Evolutionary conservation across 2,113 vertebrate genomes (phyloP), one percentile per base, ranked within the genome.

Genomic region (Psittacus erithacus): DNA sequence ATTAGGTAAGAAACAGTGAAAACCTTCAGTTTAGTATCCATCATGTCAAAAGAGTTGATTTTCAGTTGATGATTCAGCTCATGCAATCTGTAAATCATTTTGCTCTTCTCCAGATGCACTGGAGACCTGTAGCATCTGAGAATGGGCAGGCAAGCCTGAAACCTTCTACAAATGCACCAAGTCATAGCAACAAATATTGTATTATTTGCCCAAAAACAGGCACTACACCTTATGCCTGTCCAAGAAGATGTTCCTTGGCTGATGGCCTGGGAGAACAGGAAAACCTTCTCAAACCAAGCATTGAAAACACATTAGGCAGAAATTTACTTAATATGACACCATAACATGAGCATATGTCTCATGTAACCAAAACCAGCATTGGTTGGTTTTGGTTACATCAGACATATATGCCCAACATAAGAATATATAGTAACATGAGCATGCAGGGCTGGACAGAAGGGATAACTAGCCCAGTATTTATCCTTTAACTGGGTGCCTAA

Each of bases 291-390:
- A 74, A 91, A 74, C 27, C 23, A 81, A 60, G 25, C 25, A 52
- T 0, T 50, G 41, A 39, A 77, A 53, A 70, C 2, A 43, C 7
- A 62, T 59, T 27, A 68, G 20, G 19, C 46, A 92, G 60, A 86
- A 52, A 52, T 84, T 64, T 71, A n/a, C 4, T 64, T 27, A 16
- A 18, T 11, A 4, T 29, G n/a, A 49, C 11, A 52, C 31, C 7
- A 19, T 0, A 0, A 43, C 24, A 31, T 7, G 8, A n/a, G 18
- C 13, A 6, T 23, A 67, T 0, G 0, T n/a, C 14, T 44, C 18
- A 81, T 65, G 18, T 9, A 64, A 62, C 4, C 6, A 82, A 74
- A 82, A 18, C 6, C 63, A 87, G 14, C 10, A n/a, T 22, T 79
- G 7, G 53, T 31, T 55, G 49, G 25, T 52, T 52, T 52, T 52